Percentiles rank a stretch among this genome's conserved stretches.
phyloP scores from a whole-genome alignment of 2,797 vertebrate species.

The Phalloptychus januarius region DNA sequence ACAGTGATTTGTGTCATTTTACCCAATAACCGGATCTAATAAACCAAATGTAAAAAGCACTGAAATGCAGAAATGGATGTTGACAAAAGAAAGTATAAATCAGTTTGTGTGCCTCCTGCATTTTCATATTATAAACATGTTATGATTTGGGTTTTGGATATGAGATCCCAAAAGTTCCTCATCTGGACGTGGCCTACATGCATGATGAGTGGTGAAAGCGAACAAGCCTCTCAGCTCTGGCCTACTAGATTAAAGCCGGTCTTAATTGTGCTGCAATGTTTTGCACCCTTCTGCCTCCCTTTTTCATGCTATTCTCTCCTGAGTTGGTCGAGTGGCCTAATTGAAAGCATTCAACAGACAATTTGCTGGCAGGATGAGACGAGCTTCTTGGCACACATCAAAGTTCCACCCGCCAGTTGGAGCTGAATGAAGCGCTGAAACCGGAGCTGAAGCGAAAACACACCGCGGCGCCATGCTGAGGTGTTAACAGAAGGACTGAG shows the following conservation, averaged over 20 bases:
- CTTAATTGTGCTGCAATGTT: constrained; percentile 28
- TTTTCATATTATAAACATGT: not conserved
- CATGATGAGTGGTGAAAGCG: constrained; percentile 5
- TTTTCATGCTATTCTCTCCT: constrained; percentile 45
- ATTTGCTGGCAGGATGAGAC: constrained; percentile 57
- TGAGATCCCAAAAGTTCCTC: not conserved
- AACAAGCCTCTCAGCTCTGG: constrained; percentile 7
- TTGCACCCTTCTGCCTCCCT: constrained; percentile 8
- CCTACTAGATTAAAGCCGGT: constrained; percentile 11
- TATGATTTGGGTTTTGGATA: not conserved
- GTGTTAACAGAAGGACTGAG: constrained; percentile 41
- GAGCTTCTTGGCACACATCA: constrained; percentile 45
- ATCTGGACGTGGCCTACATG: constrained; percentile 2
- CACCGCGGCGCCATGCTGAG: constrained; percentile 28
- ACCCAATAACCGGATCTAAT: not conserved
- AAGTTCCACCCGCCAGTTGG: constrained; percentile 48
- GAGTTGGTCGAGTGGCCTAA: constrained; percentile 56
- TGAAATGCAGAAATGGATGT: not conserved
- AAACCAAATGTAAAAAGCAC: not conserved
- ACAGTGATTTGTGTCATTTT: not conserved
- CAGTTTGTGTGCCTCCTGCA: not conserved
- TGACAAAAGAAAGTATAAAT: not conserved
- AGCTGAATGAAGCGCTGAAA: constrained; percentile 33
- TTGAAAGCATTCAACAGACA: constrained; percentile 54
- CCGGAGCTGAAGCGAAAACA: constrained; percentile 45